Evolutionary conservation across 2,113 vertebrate genomes (phyloP), one percentile per base, ranked within the genome.

Genomic region (Meriones unguiculatus): DNA sequence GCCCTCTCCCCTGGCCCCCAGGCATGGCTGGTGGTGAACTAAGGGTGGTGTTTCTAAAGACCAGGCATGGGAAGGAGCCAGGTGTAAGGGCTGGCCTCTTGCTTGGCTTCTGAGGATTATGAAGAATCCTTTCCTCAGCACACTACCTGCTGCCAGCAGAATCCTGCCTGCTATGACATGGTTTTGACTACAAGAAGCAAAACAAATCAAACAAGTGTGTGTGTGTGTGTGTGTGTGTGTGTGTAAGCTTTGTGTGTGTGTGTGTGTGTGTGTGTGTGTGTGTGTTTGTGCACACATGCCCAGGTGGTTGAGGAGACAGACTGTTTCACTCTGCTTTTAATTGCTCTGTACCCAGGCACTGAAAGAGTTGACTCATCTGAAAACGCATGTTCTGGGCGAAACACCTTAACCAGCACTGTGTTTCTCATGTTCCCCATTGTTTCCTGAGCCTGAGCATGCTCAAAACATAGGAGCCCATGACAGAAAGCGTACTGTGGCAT

Each of bases 161-260:
- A 24, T 0, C 1, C 64, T 20, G 80, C 28, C 3, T 41, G 1
- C 1, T 15, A 0, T 0, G 2, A 24, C 17, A 7, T 15, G 32
- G 25, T 38, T 18, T 30, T 50, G 38, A 59, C 38, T 18, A 15
- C 7, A 14, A 59, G 32, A n/a, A 62, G 7, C 28, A 59, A 78
- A 82, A 38, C 7, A 52, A 25, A 41, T 72, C 41, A 38, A 50
- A 28, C 8, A 15, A 7, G 6, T 24, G 11, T 24, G 9, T 0
- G 5, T 5, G 17, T 30, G 24, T 25, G 18, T 50, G 24, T 30
- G 12, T 30, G 46, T 52, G 12, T 30, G 28, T 32, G 76, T 32
- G 5, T 78, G 28, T 4, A 32, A 67, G 25, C 28, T 67, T 30
- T 67, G 65, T 69, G 11, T 69, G 14, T 25, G 50, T 30, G 22